Evolutionary conservation across 2,888 invertebrate species (phyloP), one percentile per base, ranked within the genome.

Genomic region (Drosophila hamatofila): DNA sequence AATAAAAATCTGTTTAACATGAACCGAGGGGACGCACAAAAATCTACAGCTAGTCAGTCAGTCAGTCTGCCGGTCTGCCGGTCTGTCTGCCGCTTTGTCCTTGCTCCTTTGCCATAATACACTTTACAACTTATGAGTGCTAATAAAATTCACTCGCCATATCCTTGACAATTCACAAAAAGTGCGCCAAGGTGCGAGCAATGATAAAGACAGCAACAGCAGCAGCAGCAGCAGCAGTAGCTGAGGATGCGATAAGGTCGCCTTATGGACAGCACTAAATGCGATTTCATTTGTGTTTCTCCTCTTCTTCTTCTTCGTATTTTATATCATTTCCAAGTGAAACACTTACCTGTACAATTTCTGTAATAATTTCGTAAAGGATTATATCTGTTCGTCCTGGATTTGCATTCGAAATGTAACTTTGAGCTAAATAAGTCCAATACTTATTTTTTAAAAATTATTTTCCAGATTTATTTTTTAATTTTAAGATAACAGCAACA

Each of bases 1-100:
- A 89, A 86, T 89, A 86, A 86, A 86, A 89, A 86, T 88, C 90
- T 89, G 83, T 89, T 86, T 77, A 85, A 89, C 88, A 85, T 79
- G 89, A 81, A 81, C 81, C 72, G 77, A 48, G 66, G 65, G 56
- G 49, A 67, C 75, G 71, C 56, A 66, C 49, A 56, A 74, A 67
- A 78, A 65, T 62, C 63, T 64, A 60, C 46, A 68, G 81, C 48
- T 67, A 68, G 81, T 54, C 74, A 67, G 59, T 33, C 51, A 72
- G 75, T 23, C 30, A 35, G 58, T 27, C 56, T 8, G n/a, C 14
- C 46, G 57, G 80, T 56, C 66, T 51, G 44, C 9, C 2, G 30
- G 1, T 37, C n/a, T 58, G 80, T 57, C 69, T 52, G 46, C 30
- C 57, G 61, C 61, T 21, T 55, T 54, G 64, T 66, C 68, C 72